These are phyloP conservation scores for Peromyscus californicus DNA, from an alignment of 2,113 vertebrate genomes.

Conservation along the genomic window DNA sequence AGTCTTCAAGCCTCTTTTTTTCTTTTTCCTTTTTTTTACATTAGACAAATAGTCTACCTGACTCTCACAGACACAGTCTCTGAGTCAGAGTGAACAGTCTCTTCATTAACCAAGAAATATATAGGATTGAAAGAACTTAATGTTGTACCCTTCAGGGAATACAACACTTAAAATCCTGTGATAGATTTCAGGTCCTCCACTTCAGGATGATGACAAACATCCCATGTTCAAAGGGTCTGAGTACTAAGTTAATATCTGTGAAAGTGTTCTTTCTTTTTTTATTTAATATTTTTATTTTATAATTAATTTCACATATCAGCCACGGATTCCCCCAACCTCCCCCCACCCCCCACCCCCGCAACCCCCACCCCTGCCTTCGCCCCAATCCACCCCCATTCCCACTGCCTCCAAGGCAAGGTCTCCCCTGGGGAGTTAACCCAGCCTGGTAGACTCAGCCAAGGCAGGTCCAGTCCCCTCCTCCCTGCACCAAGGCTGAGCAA, in stretches of 20 bases:
- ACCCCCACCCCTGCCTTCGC: no score
- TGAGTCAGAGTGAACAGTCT: neutral
- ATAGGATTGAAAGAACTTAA: neutral
- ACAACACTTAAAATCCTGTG: neutral
- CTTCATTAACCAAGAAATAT: neutral
- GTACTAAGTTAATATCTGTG: neutral
- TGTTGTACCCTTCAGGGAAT: neutral
- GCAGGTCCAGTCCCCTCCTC: no score
- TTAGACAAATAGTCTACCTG: neutral
- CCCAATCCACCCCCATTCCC: no score
- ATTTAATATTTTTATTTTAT: no score
- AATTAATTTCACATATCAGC: no score
- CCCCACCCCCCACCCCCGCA: no score
- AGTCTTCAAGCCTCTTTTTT: fast-evolving
- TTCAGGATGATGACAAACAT: neutral
- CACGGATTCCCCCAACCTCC: no score
- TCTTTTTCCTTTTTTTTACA: neutral
- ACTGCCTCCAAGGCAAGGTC: no score
- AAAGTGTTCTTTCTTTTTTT: neutral
- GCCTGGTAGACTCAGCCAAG: no score
- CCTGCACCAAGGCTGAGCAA: no score
- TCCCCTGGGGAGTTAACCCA: no score
- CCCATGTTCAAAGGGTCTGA: neutral
- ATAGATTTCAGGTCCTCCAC: neutral
- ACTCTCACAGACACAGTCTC: neutral